Percentiles rank a stretch among this genome's conserved stretches.
Evolutionary conservation across 1,140 invertebrate genomes (phyloP).

Genomic region (Plectrocnemia conspersa): DNA sequence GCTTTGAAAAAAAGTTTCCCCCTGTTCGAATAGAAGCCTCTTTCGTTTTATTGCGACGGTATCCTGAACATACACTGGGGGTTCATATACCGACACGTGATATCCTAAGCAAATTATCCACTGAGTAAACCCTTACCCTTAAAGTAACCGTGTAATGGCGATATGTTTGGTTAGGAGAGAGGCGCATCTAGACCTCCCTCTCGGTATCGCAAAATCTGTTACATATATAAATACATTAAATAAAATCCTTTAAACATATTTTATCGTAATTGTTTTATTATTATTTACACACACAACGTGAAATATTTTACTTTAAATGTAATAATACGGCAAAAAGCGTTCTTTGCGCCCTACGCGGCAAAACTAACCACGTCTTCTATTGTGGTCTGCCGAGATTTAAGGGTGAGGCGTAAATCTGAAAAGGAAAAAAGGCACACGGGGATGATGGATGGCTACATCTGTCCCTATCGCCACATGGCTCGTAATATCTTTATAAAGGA

Average conservation of each 20-base stretch:
- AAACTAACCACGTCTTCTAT: slow-evolving; percentile 16
- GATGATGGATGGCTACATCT: slow-evolving; percentile 34
- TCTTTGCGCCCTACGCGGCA: neutral
- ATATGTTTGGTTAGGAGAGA: slow-evolving; percentile 30
- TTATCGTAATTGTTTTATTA: too few relatives aligned
- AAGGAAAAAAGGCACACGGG: slow-evolving; percentile 18
- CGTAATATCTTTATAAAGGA: slow-evolving; percentile 29
- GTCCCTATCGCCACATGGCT: slow-evolving; percentile 23
- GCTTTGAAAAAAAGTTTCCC: too few relatives aligned
- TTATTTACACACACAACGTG: too few relatives aligned
- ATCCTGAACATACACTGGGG: too few relatives aligned
- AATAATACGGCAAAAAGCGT: too few relatives aligned
- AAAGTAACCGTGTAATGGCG: slow-evolving; percentile 7
- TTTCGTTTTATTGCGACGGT: too few relatives aligned
- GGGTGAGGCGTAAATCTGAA: slow-evolving; percentile 14
- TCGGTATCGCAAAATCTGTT: too few relatives aligned
- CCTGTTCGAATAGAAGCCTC: too few relatives aligned
- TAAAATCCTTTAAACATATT: too few relatives aligned
- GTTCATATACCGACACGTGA: slow-evolving; percentile 24
- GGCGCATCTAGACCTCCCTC: slow-evolving; percentile 2
- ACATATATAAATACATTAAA: too few relatives aligned
- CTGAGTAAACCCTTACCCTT: slow-evolving; percentile 15
- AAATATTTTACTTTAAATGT: too few relatives aligned
- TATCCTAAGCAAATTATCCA: slow-evolving; percentile 29
- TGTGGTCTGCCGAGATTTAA: neutral